Conservation (phyloP, 2,113 vertebrate genomes). For the Leptodactylus fuscus region DNA sequence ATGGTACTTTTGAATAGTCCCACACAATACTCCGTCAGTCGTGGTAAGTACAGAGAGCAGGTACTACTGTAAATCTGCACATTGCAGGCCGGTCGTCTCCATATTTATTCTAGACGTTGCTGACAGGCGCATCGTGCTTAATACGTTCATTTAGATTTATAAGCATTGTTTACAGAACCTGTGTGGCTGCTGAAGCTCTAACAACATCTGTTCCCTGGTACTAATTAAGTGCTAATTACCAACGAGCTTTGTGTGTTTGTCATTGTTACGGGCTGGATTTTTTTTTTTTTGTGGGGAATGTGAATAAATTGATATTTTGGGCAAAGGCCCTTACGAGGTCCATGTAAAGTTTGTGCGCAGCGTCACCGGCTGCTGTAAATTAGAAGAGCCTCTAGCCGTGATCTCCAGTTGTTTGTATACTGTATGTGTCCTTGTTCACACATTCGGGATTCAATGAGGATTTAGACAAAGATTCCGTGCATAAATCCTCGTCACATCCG, state of each 20-base stretch:
- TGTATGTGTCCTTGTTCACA: background rate
- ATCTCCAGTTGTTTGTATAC: background rate
- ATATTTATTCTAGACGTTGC: slow-evolving; percentile 78
- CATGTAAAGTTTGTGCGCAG: background rate
- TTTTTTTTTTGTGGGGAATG: slow-evolving; percentile 81
- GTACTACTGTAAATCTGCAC: slow-evolving; percentile 15
- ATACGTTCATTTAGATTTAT: slow-evolving; percentile 90
- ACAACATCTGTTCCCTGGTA: slow-evolving; percentile 92
- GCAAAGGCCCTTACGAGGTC: slow-evolving; percentile 56
- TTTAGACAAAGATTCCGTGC: too few species aligned
- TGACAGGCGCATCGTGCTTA: slow-evolving; percentile 85
- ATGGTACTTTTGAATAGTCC: background rate
- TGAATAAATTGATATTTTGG: slow-evolving; percentile 88
- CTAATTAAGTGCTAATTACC: slow-evolving; percentile 97
- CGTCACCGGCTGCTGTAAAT: too few species aligned
- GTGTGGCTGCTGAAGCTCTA: slow-evolving; percentile 85
- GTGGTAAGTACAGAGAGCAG: background rate
- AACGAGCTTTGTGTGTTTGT: slow-evolving; percentile 86
- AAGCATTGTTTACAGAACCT: slow-evolving; percentile 98
- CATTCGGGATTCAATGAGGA: too few species aligned
- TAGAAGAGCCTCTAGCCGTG: background rate
- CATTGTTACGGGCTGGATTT: slow-evolving; percentile 82
- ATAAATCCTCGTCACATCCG: too few species aligned
- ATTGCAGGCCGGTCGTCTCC: slow-evolving; percentile 51
- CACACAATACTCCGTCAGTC: background rate